phyloP scores from a whole-genome alignment of 53 echinoderm and acorn worm species.

The Holothuria leucospilota region DNA sequence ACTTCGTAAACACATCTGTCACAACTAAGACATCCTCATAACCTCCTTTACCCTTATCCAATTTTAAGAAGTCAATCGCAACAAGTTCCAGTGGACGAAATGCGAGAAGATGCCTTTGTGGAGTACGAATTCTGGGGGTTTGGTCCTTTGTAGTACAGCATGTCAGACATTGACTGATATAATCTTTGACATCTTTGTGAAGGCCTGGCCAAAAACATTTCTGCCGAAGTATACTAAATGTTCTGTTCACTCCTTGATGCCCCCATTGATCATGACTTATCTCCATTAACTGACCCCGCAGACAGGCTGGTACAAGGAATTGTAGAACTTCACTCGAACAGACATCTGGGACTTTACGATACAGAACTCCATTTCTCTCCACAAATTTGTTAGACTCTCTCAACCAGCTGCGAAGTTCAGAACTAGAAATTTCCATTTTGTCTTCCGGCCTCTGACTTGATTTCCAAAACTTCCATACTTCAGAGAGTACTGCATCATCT shows the following conservation, averaged over 20 bases:
- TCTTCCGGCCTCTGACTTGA: conserved; percentile 36
- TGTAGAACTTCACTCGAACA: no score
- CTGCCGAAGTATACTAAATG: background rate
- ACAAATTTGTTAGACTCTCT: conserved; percentile 7
- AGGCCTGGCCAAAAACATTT: conserved; percentile 58
- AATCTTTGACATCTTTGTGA: no score
- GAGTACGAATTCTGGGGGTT: conserved; percentile 36
- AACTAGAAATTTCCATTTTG: background rate
- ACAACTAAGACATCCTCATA: conserved; percentile 19
- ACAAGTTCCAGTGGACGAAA: background rate
- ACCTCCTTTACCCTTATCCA: background rate
- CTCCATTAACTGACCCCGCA: conserved; percentile 1
- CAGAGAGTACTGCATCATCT: conserved; percentile 47
- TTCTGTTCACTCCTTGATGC: conserved; percentile 20
- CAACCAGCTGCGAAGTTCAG: conserved; percentile 35
- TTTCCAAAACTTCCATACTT: conserved; percentile 44
- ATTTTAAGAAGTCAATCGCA: conserved; percentile 5
- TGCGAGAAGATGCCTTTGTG: background rate
- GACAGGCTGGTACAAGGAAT: no score
- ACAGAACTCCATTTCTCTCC: conserved; percentile 36
- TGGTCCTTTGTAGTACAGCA: background rate
- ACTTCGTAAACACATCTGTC: conserved; percentile 46
- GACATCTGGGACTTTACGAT: conserved; percentile 17
- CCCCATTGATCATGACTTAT: conserved; percentile 20
- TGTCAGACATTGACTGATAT: conserved; percentile 33